A percentile compares a stretch with the other conserved stretches of the same genome.
phyloP scores from a whole-genome alignment of 2,797 vertebrate genomes.

The Tarsius wallacei region DNA sequence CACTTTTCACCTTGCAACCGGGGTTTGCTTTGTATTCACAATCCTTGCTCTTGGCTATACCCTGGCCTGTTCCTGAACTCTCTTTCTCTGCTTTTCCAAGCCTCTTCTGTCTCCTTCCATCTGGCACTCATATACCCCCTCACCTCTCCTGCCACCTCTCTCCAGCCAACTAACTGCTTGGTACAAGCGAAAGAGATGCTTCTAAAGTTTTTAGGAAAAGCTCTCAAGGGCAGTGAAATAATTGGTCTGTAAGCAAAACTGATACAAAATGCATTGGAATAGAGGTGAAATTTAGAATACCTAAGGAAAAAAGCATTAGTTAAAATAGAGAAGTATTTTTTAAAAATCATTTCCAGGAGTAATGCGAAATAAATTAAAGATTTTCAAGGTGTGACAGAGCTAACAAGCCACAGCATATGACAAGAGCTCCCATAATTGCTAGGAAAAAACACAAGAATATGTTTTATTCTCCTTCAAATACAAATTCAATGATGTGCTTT shows the following conservation, averaged over 20 bases:
- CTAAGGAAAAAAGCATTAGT: slow-evolving; percentile 61
- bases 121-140: background rate
- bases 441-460: slow-evolving; percentile 57
- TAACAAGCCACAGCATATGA: slow-evolving; percentile 58
- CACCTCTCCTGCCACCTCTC: background rate
- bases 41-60: background rate
- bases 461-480: slow-evolving; percentile 64
- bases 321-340: slow-evolving; percentile 56
- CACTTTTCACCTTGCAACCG: background rate
- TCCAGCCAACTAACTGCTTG: background rate
- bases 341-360: slow-evolving; percentile 48
- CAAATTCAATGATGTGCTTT: slow-evolving; percentile 70
- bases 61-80: background rate
- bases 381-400: slow-evolving; percentile 61
- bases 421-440: slow-evolving; percentile 55
- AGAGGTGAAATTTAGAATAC: slow-evolving; percentile 50
- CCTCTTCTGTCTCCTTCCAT: background rate
- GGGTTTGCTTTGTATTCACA: background rate
- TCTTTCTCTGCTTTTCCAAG: background rate
- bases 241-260: slow-evolving; percentile 60
- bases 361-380: slow-evolving; percentile 73
- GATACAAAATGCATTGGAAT: background rate
- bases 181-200: background rate
- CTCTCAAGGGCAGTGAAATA: slow-evolving; percentile 48
- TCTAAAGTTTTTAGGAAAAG: slow-evolving; percentile 50